Conservation (phyloP, 2,888 invertebrate genomes). For the Cyrtodaria siliqua region DNA sequence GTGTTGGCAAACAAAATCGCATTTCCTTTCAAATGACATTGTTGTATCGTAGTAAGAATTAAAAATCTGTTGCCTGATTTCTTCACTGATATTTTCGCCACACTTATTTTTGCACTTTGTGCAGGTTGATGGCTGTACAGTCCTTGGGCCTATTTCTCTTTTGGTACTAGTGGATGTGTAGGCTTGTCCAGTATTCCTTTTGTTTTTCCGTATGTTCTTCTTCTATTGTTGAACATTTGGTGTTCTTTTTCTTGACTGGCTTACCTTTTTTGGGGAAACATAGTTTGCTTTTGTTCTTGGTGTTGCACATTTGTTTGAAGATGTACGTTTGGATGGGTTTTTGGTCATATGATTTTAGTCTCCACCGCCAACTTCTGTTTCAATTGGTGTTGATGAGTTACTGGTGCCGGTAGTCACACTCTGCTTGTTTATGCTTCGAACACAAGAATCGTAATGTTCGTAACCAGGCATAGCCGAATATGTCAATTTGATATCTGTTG, state of each 20-base stretch:
- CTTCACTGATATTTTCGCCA: conserved; percentile 5
- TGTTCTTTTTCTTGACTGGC: conserved; percentile 2
- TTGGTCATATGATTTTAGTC: neutral
- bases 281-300: conserved; percentile 19
- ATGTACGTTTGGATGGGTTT: conserved; percentile 4
- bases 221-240: conserved; percentile 20
- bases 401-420: neutral
- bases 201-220: conserved; percentile 15
- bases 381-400: neutral
- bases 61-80: conserved; percentile 12
- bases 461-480: conserved; percentile 8
- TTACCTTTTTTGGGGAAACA: conserved; percentile 22
- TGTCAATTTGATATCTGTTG: conserved; percentile 7
- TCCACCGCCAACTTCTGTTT: neutral
- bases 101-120: conserved; percentile 23
- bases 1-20: conserved; percentile 37
- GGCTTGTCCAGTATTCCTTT: conserved; percentile 8
- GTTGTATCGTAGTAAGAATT: conserved; percentile 19
- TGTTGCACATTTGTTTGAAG: conserved; percentile 7
- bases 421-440: neutral
- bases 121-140: neutral
- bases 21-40: conserved; percentile 31
- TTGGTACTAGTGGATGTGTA: conserved; percentile 9
- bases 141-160: neutral
- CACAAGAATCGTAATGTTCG: conserved; percentile 24